Base-by-base conservation (phyloP, 2,113 vertebrate genomes). In the Tor tambroides region DNA sequence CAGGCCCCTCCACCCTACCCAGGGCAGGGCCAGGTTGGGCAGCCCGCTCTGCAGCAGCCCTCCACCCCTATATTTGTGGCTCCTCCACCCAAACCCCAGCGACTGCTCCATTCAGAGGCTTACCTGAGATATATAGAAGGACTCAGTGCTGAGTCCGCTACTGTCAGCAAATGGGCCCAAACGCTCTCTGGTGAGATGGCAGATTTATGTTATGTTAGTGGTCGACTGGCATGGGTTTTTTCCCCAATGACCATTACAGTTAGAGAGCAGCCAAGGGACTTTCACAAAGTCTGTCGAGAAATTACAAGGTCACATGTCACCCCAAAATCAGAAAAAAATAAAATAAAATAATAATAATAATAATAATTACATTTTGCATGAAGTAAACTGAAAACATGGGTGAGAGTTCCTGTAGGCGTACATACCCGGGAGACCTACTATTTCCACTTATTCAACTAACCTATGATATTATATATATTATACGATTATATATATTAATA, bases 161-260 rank as follows among this genome's bases (percentile, higher is more conserved):
- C 96, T 6, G 95, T 99, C 89, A 98, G 98, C 96, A 99, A 98
- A 90, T 99, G 98, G 98, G 97, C 99, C 94, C 98, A 99, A 91
- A 96, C 97, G 0, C 96, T 99, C 26, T 95, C 98, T 95, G 98
- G 98, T 99, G 30, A 83, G 46, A 78, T 11, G 12, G 23, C 11
- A 76, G 41, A 75, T 14, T n/a, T n/a, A 14, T 17, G 38, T 74
- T 43, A 35, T 35, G 67, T 69, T 21, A 69, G 4, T 69, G 28
- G 28, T 69, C 1, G 28, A 32, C 30, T 54, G 19, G 17, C 51
- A 19, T 54, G 51, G 1, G 12, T 17, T 54, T 2, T 54, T 59
- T 59, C n/a, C 21, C 32, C n/a, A n/a, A 38, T 21, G 32, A 8
- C 3, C 69, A 11, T 11, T 38, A 21, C 17, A 23, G 19, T 71